These are phyloP conservation scores for Larimichthys polyactis DNA, from an alignment of 2,113 vertebrate species.

Conservation along the genomic window DNA sequence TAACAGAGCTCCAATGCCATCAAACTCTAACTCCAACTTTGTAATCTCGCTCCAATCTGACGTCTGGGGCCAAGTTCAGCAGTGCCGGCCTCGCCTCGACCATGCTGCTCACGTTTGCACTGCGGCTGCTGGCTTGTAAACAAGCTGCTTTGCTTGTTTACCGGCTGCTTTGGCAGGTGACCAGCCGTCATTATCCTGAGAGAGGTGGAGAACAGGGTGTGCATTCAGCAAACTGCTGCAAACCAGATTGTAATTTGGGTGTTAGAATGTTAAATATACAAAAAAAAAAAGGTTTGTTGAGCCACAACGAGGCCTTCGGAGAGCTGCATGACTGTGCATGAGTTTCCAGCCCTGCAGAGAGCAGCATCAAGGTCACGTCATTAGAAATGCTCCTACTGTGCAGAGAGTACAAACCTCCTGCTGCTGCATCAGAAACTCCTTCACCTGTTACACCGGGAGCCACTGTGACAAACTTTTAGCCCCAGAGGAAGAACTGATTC, in stretches of 20 bases:
- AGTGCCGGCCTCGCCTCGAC: neutral
- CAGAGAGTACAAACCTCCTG: neutral
- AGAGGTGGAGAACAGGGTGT: neutral
- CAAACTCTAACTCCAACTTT: neutral
- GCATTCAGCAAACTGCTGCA: neutral
- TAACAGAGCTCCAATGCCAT: too few relatives aligned
- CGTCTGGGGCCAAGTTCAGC: slow-evolving; percentile 3
- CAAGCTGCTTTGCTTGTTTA: slow-evolving; percentile 14
- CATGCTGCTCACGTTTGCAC: slow-evolving; percentile 3
- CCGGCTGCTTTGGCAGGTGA: slow-evolving; percentile 21
- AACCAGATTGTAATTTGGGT: rapidly evolving
- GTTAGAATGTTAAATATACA: neutral
- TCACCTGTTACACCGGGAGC: neutral
- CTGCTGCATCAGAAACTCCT: neutral
- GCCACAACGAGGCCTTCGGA: neutral
- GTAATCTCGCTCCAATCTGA: neutral
- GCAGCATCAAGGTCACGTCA: neutral
- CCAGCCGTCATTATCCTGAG: neutral
- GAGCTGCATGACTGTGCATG: too few relatives aligned
- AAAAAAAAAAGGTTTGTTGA: neutral
- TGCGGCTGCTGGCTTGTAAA: slow-evolving; percentile 13
- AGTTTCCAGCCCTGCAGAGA: too few relatives aligned
- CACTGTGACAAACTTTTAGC: neutral
- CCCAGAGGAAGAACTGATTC: too few relatives aligned
- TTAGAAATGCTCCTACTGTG: neutral